These are phyloP conservation scores for Gymnopithys bicolor DNA, from an alignment of 2,797 vertebrate genomes.

Conservation along the genomic window DNA sequence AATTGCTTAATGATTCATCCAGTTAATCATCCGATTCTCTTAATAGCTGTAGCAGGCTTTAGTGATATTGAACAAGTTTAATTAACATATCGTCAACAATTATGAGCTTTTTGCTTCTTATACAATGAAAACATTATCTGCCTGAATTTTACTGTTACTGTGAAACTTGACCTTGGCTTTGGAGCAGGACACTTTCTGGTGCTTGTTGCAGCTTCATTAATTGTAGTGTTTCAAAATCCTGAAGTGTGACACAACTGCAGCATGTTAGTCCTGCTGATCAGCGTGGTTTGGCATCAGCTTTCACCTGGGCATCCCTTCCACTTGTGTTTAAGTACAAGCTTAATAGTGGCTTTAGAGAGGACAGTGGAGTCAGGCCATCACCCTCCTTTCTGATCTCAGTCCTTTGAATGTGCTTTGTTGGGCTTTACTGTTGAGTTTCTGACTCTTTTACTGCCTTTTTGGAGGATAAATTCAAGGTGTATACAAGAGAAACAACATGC, in stretches of 20 bases:
- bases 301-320: not conserved
- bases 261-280: not conserved
- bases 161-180: not conserved
- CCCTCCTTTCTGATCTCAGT: not conserved
- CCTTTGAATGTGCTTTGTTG: not conserved
- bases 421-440: not conserved
- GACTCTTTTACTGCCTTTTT: not conserved
- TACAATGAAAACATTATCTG: not conserved
- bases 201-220: not conserved
- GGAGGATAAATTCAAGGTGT: not conserved
- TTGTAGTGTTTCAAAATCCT: not conserved
- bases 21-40: constrained; percentile 20
- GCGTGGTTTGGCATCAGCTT: not conserved
- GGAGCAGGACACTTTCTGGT: not conserved
- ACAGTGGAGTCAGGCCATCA: not conserved
- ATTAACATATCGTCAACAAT: constrained; percentile 34
- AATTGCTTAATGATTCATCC: constrained; percentile 55
- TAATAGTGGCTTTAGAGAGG: not conserved
- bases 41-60: constrained; percentile 39
- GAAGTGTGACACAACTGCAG: not conserved
- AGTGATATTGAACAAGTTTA: constrained; percentile 10
- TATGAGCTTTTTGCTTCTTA: not conserved
- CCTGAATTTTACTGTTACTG: not conserved
- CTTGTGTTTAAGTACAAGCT: not conserved
- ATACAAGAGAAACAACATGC: not conserved